These are phyloP conservation scores for Morus bassanus DNA, from an alignment of 2,797 vertebrate species.

Conservation along the genomic window DNA sequence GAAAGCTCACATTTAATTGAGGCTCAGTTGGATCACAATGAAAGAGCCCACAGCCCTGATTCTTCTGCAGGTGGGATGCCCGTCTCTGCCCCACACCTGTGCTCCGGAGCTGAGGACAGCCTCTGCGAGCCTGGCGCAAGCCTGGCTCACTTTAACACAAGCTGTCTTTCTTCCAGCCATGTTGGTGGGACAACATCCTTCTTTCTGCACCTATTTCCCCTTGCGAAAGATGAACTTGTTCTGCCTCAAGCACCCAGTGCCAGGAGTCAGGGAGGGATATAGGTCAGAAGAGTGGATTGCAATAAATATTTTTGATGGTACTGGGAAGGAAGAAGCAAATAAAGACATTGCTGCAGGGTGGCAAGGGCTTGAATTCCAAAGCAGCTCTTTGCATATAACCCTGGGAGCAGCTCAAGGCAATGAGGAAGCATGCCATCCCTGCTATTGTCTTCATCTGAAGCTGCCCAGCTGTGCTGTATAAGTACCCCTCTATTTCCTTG, in stretches of 20 bases:
- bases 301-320: background rate
- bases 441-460: slow-evolving; percentile 9
- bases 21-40: background rate
- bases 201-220: background rate
- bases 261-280: background rate
- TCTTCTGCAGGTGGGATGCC: background rate
- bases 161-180: background rate
- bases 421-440: background rate
- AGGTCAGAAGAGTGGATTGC: background rate
- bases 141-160: background rate
- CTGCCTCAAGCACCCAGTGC: accelerated
- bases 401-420: slow-evolving; percentile 6
- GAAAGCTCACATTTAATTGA: background rate
- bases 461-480: slow-evolving; percentile 34
- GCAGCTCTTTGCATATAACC: background rate
- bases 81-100: background rate
- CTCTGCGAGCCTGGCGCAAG: background rate
- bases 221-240: background rate
- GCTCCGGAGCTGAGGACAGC: background rate
- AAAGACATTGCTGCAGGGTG: background rate
- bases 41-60: background rate
- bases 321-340: background rate
- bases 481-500: slow-evolving; percentile 36
- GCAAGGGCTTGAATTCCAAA: background rate
- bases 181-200: background rate